Base-by-base conservation (phyloP, 2,113 vertebrate genomes). In the Nothocercus nigrocapillus region DNA sequence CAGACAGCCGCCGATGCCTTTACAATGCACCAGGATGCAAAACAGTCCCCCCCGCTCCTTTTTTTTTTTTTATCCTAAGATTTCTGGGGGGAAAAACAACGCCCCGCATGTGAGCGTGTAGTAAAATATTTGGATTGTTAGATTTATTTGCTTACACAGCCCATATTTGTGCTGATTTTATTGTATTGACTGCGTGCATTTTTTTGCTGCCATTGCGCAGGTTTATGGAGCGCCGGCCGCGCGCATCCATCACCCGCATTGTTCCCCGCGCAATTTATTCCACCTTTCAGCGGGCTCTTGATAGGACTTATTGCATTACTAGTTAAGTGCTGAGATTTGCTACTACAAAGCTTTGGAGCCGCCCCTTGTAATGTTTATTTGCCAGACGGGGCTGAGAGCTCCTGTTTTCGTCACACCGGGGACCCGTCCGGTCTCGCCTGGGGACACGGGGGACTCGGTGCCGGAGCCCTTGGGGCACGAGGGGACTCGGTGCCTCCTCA, bases 121-220 rank as follows among this genome's bases (percentile, higher is more conserved):
- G 96, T 97, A 94, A 98, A 97, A 96, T 97, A 97, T 97, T 97
- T 96, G 97, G 97, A 95, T 96, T 96, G 97, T 95, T 95, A 95
- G 97, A 98, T 98, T 98, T 98, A 98, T 98, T 97, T 94, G 97
- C 98, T 97, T 98, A 97, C 97, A 97, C 67, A 73, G 81, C 93
- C 94, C 96, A 42, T 97, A 86, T 98, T 97, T 97, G 98, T 98
- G 97, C 96, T 97, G 97, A 96, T 98, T 98, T 98, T 98, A 98
- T 98, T 98, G 97, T 98, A 98, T 98, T 97, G 96, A 98, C 97
- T 97, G 95, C 94, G 94, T 88, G 92, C 97, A 97, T 98, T 98
- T 97, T 96, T 98, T 96, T 75, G 89, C 95, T 93, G 27, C 95
- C 95, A 76, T 95, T 94, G 96, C 97, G 97, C 98, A 97, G 97